Evolutionary conservation across 2,888 invertebrate species (phyloP).

Genomic region (Digitonthophagus gazella): DNA sequence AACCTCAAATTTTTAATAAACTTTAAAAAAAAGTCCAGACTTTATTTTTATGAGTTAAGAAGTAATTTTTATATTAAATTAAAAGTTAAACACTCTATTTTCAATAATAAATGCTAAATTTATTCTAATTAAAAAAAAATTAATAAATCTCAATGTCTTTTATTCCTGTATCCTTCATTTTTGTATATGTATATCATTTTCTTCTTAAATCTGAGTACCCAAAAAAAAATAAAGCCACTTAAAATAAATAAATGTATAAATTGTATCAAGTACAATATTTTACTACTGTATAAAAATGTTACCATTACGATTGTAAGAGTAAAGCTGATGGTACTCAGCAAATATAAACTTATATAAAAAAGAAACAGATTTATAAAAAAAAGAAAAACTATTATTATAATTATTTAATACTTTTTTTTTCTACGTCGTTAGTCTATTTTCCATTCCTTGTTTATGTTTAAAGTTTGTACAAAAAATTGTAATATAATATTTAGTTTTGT

Average conservation of each 20-base stretch:
- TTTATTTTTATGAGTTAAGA: too few species aligned
- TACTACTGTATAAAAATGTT: neutral
- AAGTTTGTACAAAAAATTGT: conserved; percentile 23
- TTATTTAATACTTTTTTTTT: neutral
- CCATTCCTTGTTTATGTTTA: conserved; percentile 15
- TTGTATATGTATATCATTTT: neutral
- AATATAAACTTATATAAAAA: neutral
- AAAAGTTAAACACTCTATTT: too few species aligned
- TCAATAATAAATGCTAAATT: too few species aligned
- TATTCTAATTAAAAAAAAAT: too few species aligned
- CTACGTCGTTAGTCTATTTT: conserved; percentile 18
- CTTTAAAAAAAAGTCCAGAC: too few species aligned
- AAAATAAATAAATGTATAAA: neutral
- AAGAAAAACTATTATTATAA: neutral
- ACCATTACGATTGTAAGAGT: neutral
- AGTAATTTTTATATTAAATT: too few species aligned
- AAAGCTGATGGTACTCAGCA: neutral
- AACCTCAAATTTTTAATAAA: too few species aligned
- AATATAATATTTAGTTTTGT: conserved; percentile 20
- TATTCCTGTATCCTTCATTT: too few species aligned
- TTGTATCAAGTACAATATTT: neutral
- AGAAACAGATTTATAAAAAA: neutral
- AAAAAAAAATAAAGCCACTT: neutral
- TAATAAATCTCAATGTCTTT: too few species aligned
- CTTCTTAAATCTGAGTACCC: neutral